Percentiles rank a stretch among this genome's conserved stretches.
Evolutionary conservation across 2,797 vertebrate species (phyloP).

Genomic region (Phaenicophaeus curvirostris): DNA sequence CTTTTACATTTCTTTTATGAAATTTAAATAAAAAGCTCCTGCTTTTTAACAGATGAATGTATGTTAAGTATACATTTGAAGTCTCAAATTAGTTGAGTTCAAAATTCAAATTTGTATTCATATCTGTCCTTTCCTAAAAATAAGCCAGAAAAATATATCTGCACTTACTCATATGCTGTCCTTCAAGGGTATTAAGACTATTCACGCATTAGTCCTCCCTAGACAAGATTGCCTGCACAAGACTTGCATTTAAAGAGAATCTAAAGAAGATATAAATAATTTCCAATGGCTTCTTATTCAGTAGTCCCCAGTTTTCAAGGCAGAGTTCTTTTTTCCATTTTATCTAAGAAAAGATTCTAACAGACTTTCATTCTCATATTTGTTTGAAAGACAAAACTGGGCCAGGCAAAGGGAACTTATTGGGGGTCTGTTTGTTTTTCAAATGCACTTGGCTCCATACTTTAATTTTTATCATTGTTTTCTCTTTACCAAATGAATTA

Average conservation of each 20-base stretch:
- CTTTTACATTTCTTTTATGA: background rate
- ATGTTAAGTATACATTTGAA: background rate
- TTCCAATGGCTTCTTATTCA: slow-evolving; percentile 5
- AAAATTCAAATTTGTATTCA: background rate
- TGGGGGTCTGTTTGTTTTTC: background rate
- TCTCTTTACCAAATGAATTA: background rate
- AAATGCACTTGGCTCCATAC: background rate
- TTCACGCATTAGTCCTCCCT: background rate
- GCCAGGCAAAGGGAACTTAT: background rate
- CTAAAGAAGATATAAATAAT: background rate
- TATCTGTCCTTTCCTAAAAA: background rate
- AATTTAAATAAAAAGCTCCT: background rate
- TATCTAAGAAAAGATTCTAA: background rate
- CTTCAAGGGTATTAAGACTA: background rate
- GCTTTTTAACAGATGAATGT: background rate
- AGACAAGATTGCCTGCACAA: background rate
- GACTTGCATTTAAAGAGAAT: slow-evolving; percentile 24
- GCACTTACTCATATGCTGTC: background rate
- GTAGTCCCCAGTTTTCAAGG: background rate
- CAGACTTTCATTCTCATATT: background rate
- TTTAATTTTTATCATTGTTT: background rate
- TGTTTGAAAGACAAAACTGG: background rate
- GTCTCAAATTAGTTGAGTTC: background rate
- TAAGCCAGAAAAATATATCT: background rate
- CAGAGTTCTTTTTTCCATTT: background rate